phyloP scores from a whole-genome alignment of 2,888 invertebrate genomes.

The Escarpia spicata region DNA sequence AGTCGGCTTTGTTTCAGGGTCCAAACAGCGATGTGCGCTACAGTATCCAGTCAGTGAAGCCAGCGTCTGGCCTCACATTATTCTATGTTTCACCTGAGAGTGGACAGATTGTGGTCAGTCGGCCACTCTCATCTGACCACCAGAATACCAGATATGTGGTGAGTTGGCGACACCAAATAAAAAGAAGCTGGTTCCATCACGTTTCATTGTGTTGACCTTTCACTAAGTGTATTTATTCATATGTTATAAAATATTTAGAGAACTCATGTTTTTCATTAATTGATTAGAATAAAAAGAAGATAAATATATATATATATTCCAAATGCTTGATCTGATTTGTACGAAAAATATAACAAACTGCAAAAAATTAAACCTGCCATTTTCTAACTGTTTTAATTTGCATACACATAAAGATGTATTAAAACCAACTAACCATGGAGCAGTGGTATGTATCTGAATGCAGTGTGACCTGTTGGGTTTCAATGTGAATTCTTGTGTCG shows the following conservation, averaged over 20 bases:
- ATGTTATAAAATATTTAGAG: no score
- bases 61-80: slow-evolving; percentile 33
- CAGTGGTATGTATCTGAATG: background rate
- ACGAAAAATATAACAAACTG: background rate
- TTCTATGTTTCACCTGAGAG: slow-evolving; percentile 43
- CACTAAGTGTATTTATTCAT: no score
- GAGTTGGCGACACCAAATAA: slow-evolving; percentile 19
- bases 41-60: slow-evolving; percentile 36
- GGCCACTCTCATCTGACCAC: slow-evolving; percentile 29
- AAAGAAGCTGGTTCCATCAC: background rate
- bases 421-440: background rate
- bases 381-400: background rate
- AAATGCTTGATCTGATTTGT: background rate
- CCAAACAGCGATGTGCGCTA: slow-evolving; percentile 39
- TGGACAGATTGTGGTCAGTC: slow-evolving; percentile 43
- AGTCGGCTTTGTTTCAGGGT: slow-evolving; percentile 30
- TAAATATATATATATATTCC: background rate
- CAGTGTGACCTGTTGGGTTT: background rate
- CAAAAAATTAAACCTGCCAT: background rate
- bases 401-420: background rate
- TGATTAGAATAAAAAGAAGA: background rate
- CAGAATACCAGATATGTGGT: slow-evolving; percentile 37
- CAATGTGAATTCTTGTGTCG: background rate
- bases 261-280: background rate
- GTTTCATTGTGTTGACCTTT: no score